phyloP scores from a whole-genome alignment of 2,797 vertebrate species.

The Schizopygopsis malacanthus region DNA sequence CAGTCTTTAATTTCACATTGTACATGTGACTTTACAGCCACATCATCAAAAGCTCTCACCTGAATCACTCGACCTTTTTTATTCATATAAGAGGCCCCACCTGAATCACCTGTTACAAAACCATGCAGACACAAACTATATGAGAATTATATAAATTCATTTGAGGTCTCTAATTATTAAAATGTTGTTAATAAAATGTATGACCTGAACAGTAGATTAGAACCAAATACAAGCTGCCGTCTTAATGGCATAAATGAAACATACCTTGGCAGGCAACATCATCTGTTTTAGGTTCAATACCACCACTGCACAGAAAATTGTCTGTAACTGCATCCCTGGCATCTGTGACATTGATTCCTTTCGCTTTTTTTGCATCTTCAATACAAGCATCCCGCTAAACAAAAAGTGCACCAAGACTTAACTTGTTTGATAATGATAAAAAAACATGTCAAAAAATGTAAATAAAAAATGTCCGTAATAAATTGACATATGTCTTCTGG shows the following conservation, averaged over 20 bases:
- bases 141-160: background rate
- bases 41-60: slow-evolving; percentile 42
- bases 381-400: slow-evolving; percentile 55
- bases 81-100: slow-evolving; percentile 57
- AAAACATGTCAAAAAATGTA: too few relatives aligned
- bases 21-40: background rate
- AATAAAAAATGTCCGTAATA: too few relatives aligned
- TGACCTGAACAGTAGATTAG: background rate
- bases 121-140: background rate
- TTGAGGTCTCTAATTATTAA: background rate
- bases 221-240: background rate
- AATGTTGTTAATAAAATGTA: background rate
- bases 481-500: background rate
- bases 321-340: slow-evolving; percentile 45
- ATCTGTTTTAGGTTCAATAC: slow-evolving; percentile 37
- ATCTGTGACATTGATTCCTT: background rate
- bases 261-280: slow-evolving; percentile 62
- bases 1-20: background rate
- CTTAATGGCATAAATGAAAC: background rate
- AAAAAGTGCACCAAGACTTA: background rate
- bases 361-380: slow-evolving; percentile 27
- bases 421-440: too few relatives aligned
- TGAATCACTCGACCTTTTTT: slow-evolving; percentile 56
- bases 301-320: slow-evolving; percentile 64
- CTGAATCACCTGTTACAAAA: slow-evolving; percentile 63